Base-by-base conservation (phyloP, 2,888 invertebrate genomes). In the Cephus spinipes region DNA sequence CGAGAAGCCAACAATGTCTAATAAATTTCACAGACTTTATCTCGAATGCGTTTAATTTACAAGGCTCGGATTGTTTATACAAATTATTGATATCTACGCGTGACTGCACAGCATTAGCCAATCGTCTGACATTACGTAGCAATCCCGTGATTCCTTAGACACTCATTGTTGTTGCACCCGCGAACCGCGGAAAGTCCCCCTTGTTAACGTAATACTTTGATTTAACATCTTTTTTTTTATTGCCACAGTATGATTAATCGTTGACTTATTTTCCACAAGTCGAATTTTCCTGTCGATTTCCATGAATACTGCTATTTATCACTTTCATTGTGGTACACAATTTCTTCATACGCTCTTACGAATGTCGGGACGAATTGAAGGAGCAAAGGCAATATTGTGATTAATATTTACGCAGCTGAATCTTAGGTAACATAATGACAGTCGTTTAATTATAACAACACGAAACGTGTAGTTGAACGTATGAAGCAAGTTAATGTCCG, bases 11-110 rank as follows among this genome's bases (percentile, higher is more conserved):
- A 83, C 83, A 83, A 81, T 77, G 80, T 55, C 76, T 81, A 77
- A 79, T 79, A 81, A 81, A 81, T 80, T 77, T 80, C 15, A 12
- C 74, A 75, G 76, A 68, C 80, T 78, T 82, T 80, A 82, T 83
- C 82, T 79, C 36, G 76, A 76, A 34, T 15, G 78, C 69, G 73
- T 78, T 78, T 76, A 86, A 87, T 89, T 89, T 85, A 86, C 78
- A 81, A 73, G 40, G 77, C 80, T 83, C 77, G 74, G 79, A 73
- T 77, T 81, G 84, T 85, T 87, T 85, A 82, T 82, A 80, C 68
- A 82, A 81, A 81, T 83, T 85, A 86, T 81, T 82, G 79, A 75
- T 82, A 83, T 80, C 81, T 83, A 6, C 23, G 55, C 55, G 55
- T 23, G 23, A 55, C 55, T 55, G 23, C 55, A 55, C 23, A 9